Conservation (phyloP, 2,888 invertebrate species). For the Holacanthella duospinosa region DNA sequence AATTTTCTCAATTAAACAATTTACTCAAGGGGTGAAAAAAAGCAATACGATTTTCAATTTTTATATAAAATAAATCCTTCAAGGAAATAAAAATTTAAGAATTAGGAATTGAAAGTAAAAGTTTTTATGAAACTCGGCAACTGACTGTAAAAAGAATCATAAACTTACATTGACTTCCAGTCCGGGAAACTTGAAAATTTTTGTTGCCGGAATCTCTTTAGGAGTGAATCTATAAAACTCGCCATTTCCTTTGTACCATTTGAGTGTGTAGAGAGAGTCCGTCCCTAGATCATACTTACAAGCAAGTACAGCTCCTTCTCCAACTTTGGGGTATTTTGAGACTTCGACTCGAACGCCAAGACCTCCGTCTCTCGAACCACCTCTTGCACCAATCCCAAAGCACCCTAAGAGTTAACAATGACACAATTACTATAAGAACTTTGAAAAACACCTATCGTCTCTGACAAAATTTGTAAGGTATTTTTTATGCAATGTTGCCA, state of each 20-base stretch:
- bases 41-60: no score
- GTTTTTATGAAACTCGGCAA: no score
- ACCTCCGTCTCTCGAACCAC: conserved; percentile 12
- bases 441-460: no score
- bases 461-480: no score
- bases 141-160: neutral
- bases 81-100: neutral
- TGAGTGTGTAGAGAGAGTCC: conserved; percentile 33
- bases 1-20: no score
- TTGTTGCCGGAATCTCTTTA: conserved; percentile 33
- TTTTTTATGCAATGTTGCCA: no score
- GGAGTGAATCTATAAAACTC: conserved; percentile 37
- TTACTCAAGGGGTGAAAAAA: no score
- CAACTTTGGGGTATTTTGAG: conserved; percentile 24
- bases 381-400: conserved; percentile 19
- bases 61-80: neutral
- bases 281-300: conserved; percentile 31
- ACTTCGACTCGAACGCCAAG: conserved; percentile 25
- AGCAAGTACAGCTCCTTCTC: conserved; percentile 23
- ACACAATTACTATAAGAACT: neutral
- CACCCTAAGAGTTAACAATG: conserved; percentile 18
- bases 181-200: conserved; percentile 31
- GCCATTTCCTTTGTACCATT: conserved; percentile 36
- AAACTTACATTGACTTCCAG: conserved; percentile 35
- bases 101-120: neutral